Base-by-base conservation (phyloP, 2,797 vertebrate species). In the Muscicapa striata region DNA sequence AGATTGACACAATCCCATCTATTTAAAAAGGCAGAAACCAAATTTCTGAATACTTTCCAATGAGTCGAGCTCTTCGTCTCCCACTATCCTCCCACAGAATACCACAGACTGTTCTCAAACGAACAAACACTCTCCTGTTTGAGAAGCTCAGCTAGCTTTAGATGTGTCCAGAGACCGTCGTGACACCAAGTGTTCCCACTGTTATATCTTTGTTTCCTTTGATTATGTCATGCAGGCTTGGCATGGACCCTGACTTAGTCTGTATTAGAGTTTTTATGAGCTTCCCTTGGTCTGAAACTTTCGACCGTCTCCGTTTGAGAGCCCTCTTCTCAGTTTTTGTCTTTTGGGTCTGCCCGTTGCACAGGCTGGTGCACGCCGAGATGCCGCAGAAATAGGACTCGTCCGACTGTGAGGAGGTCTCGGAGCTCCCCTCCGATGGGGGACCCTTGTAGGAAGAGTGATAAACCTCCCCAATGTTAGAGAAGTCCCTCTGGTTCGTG, bases 151-250 rank as follows among this genome's bases (percentile, higher is more conserved):
- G 72, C 90, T 59, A 75, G 83, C 62, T 95, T 99, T 98, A 99
- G 96, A 99, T 98, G 19, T 98, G 99, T 95, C 99, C 99, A 13
- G 98, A 99, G 97, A 99, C 98, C 1, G 98, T 97, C 0, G 99
- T 98, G 97, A 98, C 98, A 85, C 98, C 98, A 9, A 99, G 98
- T 34, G 98, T 98, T 96, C 99, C 98, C 82, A 99, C 98, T 9
- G 98, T 97, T 89, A 99, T 97, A 80, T 99, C 98, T 96, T 98
- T 98, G 98, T 99, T 99, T 97, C 99, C 98, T 98, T 98, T 99
- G 96, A 99, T 99, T 77, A 99, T 98, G 93, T 99, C 98, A 92
- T 99, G 98, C 96, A 99, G 98, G 82, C 98, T 98, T 66, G 99
- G 98, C 98, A 99, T 98, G 49, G 99, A 98, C 24, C 97, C 97